These are phyloP conservation scores for Tetrapedia diversipes DNA, from an alignment of 2,888 invertebrate species.

Conservation along the genomic window DNA sequence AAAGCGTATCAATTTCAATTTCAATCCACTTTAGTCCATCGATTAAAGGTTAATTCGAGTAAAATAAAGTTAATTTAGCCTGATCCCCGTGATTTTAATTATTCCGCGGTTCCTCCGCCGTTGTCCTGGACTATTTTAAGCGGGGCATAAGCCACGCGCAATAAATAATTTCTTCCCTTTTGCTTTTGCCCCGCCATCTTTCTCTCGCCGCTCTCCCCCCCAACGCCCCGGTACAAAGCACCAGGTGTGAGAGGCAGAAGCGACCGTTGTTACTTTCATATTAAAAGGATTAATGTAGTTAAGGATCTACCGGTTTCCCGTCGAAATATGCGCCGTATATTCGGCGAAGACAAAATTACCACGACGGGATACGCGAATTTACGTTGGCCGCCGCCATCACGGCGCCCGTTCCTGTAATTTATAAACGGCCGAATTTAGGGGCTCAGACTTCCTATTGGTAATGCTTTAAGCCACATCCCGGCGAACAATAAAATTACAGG, in stretches of 20 bases:
- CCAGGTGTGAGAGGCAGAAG: constrained; percentile 74
- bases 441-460: neutral
- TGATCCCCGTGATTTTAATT: constrained; percentile 17
- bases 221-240: constrained; percentile 56
- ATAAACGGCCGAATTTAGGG: constrained; percentile 35
- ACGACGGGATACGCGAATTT: constrained; percentile 64
- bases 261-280: constrained; percentile 77
- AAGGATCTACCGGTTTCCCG: constrained; percentile 56
- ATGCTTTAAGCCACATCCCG: neutral
- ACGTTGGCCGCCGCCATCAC: constrained; percentile 19
- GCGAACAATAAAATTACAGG: constrained; percentile 5
- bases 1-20: no score
- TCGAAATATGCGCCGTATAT: constrained; percentile 69
- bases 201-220: constrained; percentile 15
- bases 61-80: no score
- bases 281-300: constrained; percentile 78
- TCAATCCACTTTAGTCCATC: no score
- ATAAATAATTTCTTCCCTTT: constrained; percentile 45
- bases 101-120: constrained; percentile 2
- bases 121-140: constrained; percentile 30
- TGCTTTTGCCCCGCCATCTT: constrained; percentile 34
- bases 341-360: constrained; percentile 72
- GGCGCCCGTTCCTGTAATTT: constrained; percentile 28
- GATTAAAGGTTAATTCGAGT: no score
- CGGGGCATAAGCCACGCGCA: constrained; percentile 25